Base-by-base conservation (phyloP, 2,113 vertebrate species). In the Callipepla squamata region DNA sequence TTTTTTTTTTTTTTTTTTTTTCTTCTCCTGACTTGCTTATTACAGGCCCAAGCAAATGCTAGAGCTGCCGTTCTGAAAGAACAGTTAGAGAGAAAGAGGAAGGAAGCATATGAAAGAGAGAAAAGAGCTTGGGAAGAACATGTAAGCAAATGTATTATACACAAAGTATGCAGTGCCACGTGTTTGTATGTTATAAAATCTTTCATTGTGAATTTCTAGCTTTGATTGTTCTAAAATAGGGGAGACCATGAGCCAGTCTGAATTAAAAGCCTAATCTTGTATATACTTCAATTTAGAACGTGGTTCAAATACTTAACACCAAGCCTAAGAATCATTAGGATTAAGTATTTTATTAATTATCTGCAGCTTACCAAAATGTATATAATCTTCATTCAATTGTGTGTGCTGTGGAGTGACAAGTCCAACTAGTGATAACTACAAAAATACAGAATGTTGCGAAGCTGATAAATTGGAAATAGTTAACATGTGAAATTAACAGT, bases 101-200 rank as follows among this genome's bases (percentile, higher is more conserved):
- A 96, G 91, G 99, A 99, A 94, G 99, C 98, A 0, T 98, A 98
- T 53, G 99, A 99, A 94, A 98, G 98, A 94, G 99, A 99, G 65
- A 99, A 98, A 96, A 98, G 82, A 97, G 98, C 97, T 23, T 99
- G 99, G 99, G 99, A 99, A 95, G 99, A 99, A 18, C 99, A 99
- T 69, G 99, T 99, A 97, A 98, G 98, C 80, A 95, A 90, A 91
- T 44, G 18, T 92, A n/a, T 91, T 76, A 36, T 4, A 7, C 0
- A 0, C 40, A 0, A 40, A 72, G 5, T 47, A 38, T 44, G 5
- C 66, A 74, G 59, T 47, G 44, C 28, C 1, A 0, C 58, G 21
- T 85, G 23, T 87, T 76, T 34, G 19, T 59, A 1, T 67, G 79
- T 82, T 82, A 38, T 78, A 26, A 93, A 92, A 80, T 73, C 6